These are phyloP conservation scores for Labeo calbasu DNA, from an alignment of 2,797 vertebrate species.

Conservation along the genomic window DNA sequence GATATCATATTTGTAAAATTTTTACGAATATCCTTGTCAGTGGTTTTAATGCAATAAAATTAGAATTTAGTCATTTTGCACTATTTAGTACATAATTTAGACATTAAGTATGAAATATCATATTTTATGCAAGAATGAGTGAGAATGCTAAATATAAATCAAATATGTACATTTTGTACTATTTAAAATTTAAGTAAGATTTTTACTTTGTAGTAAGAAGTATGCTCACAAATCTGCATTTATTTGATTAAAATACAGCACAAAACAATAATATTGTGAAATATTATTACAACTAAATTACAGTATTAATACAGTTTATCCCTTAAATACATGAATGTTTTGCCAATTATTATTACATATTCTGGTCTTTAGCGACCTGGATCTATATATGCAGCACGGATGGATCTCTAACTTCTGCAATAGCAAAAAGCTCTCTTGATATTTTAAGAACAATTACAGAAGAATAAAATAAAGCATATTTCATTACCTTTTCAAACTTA, in stretches of 20 bases:
- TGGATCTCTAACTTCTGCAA: too few species aligned
- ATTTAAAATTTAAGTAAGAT: not conserved
- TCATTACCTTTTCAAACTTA: too few species aligned
- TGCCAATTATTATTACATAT: too few species aligned
- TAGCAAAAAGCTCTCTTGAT: too few species aligned
- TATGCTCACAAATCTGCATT: not conserved
- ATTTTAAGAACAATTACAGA: too few species aligned
- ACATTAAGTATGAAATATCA: not conserved
- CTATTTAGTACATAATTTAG: not conserved
- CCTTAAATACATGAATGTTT: too few species aligned
- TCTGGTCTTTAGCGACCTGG: too few species aligned
- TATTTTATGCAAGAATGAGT: not conserved
- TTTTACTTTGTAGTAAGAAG: not conserved
- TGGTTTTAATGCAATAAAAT: not conserved
- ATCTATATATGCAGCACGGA: too few species aligned
- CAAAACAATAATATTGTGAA: not conserved
- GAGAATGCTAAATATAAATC: not conserved
- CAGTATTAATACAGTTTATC: too few species aligned
- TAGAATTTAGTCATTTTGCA: not conserved
- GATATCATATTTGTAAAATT: not conserved
- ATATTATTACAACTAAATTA: not conserved
- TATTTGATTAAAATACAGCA: not conserved
- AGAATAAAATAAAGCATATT: too few species aligned
- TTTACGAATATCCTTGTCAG: not conserved
- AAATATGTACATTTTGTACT: not conserved